Percentiles rank a stretch among this genome's conserved stretches.
Conservation (phyloP, 2,113 vertebrate species). For the Eulacestoma nigropectus region DNA sequence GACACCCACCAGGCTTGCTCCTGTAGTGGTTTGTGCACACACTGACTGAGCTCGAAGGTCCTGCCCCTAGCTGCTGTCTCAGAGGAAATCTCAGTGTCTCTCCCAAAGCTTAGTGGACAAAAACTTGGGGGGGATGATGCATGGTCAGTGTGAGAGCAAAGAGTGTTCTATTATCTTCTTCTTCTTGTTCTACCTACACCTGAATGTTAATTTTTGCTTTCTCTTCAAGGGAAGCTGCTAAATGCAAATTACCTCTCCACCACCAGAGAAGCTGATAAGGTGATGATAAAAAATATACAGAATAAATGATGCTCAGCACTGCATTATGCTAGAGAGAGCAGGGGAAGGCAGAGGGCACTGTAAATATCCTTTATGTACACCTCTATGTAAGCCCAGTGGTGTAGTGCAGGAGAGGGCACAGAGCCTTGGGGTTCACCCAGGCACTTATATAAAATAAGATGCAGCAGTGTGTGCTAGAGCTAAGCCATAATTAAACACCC, state of each 20-base stretch:
- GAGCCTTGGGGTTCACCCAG: background rate
- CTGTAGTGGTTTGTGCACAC: background rate
- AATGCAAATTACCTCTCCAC: background rate
- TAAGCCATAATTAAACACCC: constrained; percentile 51
- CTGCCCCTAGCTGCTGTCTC: background rate
- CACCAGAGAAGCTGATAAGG: background rate
- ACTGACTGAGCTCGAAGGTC: background rate
- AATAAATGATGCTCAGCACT: background rate
- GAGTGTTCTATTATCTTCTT: background rate
- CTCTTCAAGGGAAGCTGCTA: background rate
- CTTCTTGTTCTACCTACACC: background rate
- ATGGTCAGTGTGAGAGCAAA: background rate
- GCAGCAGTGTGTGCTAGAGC: background rate
- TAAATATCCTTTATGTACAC: background rate
- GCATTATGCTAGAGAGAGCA: background rate
- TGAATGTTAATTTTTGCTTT: constrained; percentile 8
- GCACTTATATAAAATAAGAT: background rate
- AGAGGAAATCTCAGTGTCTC: background rate
- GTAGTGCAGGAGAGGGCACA: background rate
- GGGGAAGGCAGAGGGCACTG: background rate
- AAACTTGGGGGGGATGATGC: background rate
- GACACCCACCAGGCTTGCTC: background rate
- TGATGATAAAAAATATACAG: background rate
- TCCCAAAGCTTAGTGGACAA: background rate
- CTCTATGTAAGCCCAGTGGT: background rate